A percentile compares a stretch with the other conserved stretches of the same genome.
phyloP scores from a whole-genome alignment of 2,888 invertebrate genomes.

The Liposcelis brunnea region DNA sequence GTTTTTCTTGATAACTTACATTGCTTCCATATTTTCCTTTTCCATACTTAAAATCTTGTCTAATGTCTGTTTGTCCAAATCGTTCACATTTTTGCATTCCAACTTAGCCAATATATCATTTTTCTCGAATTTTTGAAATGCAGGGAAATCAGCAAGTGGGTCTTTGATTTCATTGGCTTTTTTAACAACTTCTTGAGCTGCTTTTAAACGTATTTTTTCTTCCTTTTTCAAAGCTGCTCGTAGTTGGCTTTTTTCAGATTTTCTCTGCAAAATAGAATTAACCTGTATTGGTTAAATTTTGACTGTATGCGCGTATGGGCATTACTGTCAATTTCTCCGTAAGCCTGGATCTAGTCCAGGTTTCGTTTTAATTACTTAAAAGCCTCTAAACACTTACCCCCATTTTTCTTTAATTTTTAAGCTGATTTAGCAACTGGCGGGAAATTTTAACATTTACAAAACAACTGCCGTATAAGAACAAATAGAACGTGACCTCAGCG shows the following conservation, averaged over 20 bases:
- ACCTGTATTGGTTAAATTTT: not conserved
- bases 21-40: slow-evolving; percentile 57
- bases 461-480: no score
- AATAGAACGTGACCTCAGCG: no score
- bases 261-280: not conserved
- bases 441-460: no score
- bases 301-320: no score
- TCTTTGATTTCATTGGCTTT: slow-evolving; percentile 2
- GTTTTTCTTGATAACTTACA: slow-evolving; percentile 36
- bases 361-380: no score
- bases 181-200: not conserved
- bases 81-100: not conserved
- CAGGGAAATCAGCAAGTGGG: slow-evolving; percentile 1
- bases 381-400: no score
- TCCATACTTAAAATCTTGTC: slow-evolving; percentile 59
- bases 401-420: no score
- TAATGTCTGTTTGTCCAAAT: slow-evolving; percentile 25
- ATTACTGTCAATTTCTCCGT: no score
- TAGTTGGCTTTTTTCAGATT: slow-evolving; percentile 3
- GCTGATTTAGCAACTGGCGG: no score
- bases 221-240: not conserved
- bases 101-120: not conserved
- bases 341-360: no score
- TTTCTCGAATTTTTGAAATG: not conserved
- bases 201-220: not conserved